Evolutionary conservation across 2,797 vertebrate genomes (phyloP).

Genomic region (Oophaga sylvatica): DNA sequence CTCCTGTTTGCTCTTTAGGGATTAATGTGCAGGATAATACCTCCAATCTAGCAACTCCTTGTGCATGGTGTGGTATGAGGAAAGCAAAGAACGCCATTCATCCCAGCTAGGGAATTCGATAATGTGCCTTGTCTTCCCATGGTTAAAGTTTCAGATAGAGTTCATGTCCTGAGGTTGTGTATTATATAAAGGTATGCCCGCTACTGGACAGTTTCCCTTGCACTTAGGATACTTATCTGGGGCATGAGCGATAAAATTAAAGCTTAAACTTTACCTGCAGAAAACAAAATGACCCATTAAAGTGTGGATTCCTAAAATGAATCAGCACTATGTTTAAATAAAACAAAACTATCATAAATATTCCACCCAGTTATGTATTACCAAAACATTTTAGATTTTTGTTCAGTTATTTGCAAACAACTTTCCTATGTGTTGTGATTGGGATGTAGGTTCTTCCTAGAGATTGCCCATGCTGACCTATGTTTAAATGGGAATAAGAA

Average conservation of each 20-base stretch:
- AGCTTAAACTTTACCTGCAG: background rate
- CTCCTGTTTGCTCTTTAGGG: background rate
- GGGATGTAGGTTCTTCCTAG: too few relatives aligned
- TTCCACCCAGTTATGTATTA: too few relatives aligned
- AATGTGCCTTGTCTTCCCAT: conserved; percentile 15
- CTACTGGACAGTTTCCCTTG: background rate
- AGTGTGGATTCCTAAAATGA: too few relatives aligned
- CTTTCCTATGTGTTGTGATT: too few relatives aligned
- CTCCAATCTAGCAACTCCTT: background rate
- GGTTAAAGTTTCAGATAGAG: background rate
- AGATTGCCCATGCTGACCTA: too few relatives aligned
- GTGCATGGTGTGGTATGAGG: background rate
- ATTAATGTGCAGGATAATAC: background rate
- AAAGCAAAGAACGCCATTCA: conserved; percentile 5
- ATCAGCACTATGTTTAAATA: too few relatives aligned
- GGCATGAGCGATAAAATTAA: background rate
- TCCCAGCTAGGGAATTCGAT: background rate
- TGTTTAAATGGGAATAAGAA: too few relatives aligned
- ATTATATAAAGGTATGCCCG: background rate
- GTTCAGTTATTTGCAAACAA: too few relatives aligned
- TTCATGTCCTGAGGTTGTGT: background rate
- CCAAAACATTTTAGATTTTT: too few relatives aligned
- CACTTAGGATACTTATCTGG: background rate
- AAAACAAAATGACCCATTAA: background rate
- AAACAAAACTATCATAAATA: too few relatives aligned